Conservation (phyloP, 1,140 invertebrate genomes). For the Ceratosolen fusciceps region DNA sequence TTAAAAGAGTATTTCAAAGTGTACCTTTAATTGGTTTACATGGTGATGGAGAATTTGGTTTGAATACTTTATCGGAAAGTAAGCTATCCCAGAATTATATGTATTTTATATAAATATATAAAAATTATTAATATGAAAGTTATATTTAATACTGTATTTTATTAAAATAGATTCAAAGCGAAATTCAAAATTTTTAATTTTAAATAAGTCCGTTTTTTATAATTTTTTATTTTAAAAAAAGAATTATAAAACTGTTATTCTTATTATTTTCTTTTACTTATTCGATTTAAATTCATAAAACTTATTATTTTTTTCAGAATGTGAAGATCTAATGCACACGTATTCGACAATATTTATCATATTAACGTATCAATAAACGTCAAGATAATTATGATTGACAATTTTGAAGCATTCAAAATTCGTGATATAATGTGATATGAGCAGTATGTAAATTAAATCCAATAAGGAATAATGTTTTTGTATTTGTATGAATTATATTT, state of each 20-base stretch:
- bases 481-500: constrained; percentile 9
- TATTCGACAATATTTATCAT: constrained; percentile 65
- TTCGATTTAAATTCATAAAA: background rate
- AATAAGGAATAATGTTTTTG: background rate
- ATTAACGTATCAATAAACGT: constrained; percentile 61
- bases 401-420: background rate
- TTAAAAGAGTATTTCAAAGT: constrained; percentile 74
- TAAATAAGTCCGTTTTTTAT: background rate
- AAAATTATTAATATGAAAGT: background rate
- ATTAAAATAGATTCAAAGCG: background rate
- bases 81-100: constrained; percentile 34
- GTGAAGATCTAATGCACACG: constrained; percentile 30
- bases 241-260: too few species aligned
- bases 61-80: constrained; percentile 58
- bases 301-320: constrained; percentile 52
- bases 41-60: constrained; percentile 76
- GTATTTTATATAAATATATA: too few species aligned
- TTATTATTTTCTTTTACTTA: background rate
- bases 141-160: constrained; percentile 7
- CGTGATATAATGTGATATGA: constrained; percentile 44
- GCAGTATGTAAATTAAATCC: background rate
- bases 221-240: background rate
- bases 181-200: background rate
- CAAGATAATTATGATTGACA: background rate
- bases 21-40: constrained; percentile 75